Percentiles rank a stretch among this genome's conserved stretches.
Conservation (phyloP, 2,113 vertebrate species). For the Chascanopsetta lugubris region DNA sequence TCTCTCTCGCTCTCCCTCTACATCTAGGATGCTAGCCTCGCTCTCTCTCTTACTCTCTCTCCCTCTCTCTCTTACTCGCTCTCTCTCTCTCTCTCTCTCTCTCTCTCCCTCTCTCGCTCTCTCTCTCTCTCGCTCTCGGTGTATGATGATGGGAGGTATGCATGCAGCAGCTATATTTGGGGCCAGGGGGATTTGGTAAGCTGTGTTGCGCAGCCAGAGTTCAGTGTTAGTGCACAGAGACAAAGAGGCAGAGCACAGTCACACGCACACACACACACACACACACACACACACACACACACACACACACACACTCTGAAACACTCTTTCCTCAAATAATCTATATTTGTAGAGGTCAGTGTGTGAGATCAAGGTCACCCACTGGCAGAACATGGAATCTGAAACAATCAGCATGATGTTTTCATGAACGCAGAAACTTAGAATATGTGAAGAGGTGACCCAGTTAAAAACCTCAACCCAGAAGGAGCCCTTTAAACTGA, state of each 20-base stretch:
- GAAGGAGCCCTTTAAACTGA: too few species aligned
- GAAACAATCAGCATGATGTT: too few species aligned
- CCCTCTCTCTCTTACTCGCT: too few species aligned
- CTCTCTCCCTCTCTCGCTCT: constrained; percentile 5
- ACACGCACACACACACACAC: constrained; percentile 19
- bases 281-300: neutral
- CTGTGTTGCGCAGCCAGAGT: constrained; percentile 58
- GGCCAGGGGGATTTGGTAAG: constrained; percentile 45
- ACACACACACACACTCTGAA: too few species aligned
- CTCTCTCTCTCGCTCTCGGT: neutral
- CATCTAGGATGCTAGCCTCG: too few species aligned
- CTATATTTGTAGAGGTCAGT: too few species aligned
- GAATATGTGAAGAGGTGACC: too few species aligned
- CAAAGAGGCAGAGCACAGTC: constrained; percentile 41
- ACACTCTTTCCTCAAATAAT: too few species aligned
- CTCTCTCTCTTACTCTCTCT: constrained; percentile 4
- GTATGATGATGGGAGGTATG: constrained; percentile 54
- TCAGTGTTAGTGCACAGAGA: constrained; percentile 50
- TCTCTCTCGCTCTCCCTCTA: constrained; percentile 1
- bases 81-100: neutral
- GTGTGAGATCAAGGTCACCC: too few species aligned
- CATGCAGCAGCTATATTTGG: constrained; percentile 62
- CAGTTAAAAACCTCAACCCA: too few species aligned
- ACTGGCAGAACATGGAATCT: too few species aligned
- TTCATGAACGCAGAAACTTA: too few species aligned